Percentiles rank a stretch among this genome's conserved stretches.
Evolutionary conservation across 1,140 invertebrate species (phyloP).

Genomic region (Ips typographus): DNA sequence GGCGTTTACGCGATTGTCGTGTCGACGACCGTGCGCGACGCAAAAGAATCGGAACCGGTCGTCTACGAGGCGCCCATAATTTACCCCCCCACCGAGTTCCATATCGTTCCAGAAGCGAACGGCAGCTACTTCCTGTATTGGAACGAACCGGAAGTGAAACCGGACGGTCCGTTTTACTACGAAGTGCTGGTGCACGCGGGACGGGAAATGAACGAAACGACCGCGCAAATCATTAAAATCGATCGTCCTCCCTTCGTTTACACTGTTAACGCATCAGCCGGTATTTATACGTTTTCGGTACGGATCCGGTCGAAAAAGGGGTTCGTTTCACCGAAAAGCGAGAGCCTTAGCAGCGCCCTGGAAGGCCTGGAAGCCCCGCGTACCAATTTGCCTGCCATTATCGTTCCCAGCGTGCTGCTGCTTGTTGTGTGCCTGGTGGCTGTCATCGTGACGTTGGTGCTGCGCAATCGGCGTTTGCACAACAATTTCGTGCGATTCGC

Average conservation of each 20-base stretch:
- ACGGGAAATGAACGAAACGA: constrained; percentile 56
- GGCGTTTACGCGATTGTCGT: constrained; percentile 65
- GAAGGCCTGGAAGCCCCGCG: constrained; percentile 26
- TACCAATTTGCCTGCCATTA: constrained; percentile 32
- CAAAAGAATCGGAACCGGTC: constrained; percentile 53
- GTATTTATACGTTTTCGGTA: constrained; percentile 67
- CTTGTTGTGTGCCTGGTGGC: constrained; percentile 57
- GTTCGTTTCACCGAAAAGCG: constrained; percentile 65
- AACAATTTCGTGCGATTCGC: constrained; percentile 79
- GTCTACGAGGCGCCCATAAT: constrained; percentile 60
- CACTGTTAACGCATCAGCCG: constrained; percentile 53
- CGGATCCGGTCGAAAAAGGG: constrained; percentile 63
- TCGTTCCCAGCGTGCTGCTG: constrained; percentile 43
- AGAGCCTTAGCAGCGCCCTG: constrained; percentile 44
- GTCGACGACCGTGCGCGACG: constrained; percentile 55
- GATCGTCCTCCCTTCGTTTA: constrained; percentile 61
- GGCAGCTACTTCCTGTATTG: constrained; percentile 66
- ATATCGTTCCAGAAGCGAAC: constrained; percentile 57
- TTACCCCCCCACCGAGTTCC: constrained; percentile 65
- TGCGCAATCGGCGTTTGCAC: constrained; percentile 73
- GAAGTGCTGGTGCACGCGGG: constrained; percentile 65
- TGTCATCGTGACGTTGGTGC: constrained; percentile 61
- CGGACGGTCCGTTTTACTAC: constrained; percentile 52
- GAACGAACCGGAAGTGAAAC: constrained; percentile 52
- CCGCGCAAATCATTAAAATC: constrained; percentile 54